Evolutionary conservation across 2,888 invertebrate species (phyloP).

Genomic region (Tipula helvola): DNA sequence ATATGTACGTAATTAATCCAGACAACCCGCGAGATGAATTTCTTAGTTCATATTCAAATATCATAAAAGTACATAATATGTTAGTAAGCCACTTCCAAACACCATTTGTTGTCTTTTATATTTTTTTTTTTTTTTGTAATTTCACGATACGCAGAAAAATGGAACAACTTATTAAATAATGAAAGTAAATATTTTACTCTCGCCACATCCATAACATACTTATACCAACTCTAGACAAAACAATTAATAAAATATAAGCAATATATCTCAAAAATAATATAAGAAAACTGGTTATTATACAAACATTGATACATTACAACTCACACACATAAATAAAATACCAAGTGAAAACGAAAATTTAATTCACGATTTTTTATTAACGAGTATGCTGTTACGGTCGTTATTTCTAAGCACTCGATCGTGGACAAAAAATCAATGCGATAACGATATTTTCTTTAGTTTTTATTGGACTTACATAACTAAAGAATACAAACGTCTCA

Average conservation of each 20-base stretch:
- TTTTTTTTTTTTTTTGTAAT: neutral
- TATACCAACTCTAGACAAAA: neutral
- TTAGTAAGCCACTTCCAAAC: neutral
- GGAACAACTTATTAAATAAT: neutral
- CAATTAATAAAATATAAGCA: neutral
- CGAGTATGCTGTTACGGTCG: no score
- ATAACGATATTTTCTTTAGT: no score
- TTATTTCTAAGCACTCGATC: no score
- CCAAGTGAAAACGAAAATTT: no score
- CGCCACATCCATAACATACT: neutral
- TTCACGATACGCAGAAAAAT: neutral
- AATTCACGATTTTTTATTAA: no score
- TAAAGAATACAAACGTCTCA: no score
- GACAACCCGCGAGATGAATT: neutral
- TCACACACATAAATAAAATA: no score
- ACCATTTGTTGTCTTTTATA: neutral
- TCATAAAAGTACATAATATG: neutral
- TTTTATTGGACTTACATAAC: no score
- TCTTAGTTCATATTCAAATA: neutral
- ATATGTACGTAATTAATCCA: neutral
- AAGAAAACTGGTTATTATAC: neutral
- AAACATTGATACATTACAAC: neutral
- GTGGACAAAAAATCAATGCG: no score
- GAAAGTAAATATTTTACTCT: neutral
- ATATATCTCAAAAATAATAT: neutral